A percentile compares a stretch with the other conserved stretches of the same genome.
These are phyloP conservation scores for Esox masquinongy DNA, from an alignment of 2,797 vertebrate genomes.

Conservation along the genomic window DNA sequence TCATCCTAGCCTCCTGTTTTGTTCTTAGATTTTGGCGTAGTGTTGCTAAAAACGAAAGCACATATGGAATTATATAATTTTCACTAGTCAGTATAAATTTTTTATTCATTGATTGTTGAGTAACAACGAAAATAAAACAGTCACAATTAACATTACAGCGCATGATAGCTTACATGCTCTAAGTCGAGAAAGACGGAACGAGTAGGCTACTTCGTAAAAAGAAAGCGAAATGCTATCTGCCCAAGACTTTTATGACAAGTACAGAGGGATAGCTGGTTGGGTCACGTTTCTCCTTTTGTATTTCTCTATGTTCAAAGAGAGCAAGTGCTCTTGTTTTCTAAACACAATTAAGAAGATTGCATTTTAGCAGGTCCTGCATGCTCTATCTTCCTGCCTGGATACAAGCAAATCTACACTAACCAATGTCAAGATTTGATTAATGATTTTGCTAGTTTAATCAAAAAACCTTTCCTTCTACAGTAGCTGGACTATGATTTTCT, in stretches of 20 bases:
- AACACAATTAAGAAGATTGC: constrained; percentile 77
- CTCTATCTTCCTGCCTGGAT: constrained; percentile 43
- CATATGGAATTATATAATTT: neutral
- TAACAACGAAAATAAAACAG: neutral
- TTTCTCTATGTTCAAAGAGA: constrained; percentile 51
- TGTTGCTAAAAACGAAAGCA: neutral
- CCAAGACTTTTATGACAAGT: constrained; percentile 43
- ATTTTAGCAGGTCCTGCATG: constrained; percentile 53
- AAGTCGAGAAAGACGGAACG: no score
- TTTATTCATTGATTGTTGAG: neutral
- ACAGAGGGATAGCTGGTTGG: constrained; percentile 40
- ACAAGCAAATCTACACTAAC: constrained; percentile 28
- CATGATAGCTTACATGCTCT: no score
- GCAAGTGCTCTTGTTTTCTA: constrained; percentile 73
- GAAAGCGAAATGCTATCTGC: constrained; percentile 38
- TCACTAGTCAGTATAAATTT: neutral
- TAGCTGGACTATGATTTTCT: neutral
- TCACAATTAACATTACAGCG: no score
- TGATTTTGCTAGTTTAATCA: constrained; percentile 25
- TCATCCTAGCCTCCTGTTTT: neutral
- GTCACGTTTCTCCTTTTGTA: constrained; percentile 66
- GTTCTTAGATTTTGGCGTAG: neutral
- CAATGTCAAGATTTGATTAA: constrained; percentile 27
- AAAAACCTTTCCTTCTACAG: neutral
- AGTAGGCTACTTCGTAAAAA: neutral